Base-by-base conservation (phyloP, 2,797 vertebrate species). In the Acipenser oxyrinchus region DNA sequence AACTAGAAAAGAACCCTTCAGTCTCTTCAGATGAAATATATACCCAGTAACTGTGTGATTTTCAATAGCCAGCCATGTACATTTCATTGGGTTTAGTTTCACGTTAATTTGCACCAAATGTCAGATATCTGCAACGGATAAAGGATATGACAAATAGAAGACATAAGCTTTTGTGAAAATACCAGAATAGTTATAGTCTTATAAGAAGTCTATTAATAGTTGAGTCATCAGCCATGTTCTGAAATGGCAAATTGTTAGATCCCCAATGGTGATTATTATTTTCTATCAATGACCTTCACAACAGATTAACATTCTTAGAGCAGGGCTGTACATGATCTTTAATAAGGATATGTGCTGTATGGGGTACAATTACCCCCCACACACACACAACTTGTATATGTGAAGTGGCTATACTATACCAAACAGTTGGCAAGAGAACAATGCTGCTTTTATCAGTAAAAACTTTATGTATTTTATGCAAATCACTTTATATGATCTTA, bases 201-300 rank as follows among this genome's bases (percentile, higher is more conserved):
- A 81, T 82, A 83, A 85, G 79, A 77, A 78, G 79, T 81, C 81
- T 69, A 79, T 74, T 84, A 84, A 81, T 78, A 83, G 74, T 80
- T 85, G 81, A 88, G 86, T 90, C 86, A 88, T 88, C 79, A 79
- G 76, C 83, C 86, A 86, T 83, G 84, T 83, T 87, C 86, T 82
- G 82, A 92, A 93, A 90, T 87, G 87, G 84, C 85, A 91, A 89
- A 89, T 84, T 82, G 85, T 88, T 90, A 83, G 82, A 89, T 87
- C 86, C 82, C 78, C 85, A 83, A 85, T 82, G 83, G 87, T 89
- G 86, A 82, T 83, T 79, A 87, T 88, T 88, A 84, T 81, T 90
- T 87, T 86, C 86, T 86, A 81, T 85, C 83, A 74, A 84, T 91
- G 91, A 92, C 89, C 86, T 94, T 92, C 91, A 85, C 85, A 71